Conservation (phyloP, 1,140 invertebrate genomes). For the Hyposmocoma kahamanoa region DNA sequence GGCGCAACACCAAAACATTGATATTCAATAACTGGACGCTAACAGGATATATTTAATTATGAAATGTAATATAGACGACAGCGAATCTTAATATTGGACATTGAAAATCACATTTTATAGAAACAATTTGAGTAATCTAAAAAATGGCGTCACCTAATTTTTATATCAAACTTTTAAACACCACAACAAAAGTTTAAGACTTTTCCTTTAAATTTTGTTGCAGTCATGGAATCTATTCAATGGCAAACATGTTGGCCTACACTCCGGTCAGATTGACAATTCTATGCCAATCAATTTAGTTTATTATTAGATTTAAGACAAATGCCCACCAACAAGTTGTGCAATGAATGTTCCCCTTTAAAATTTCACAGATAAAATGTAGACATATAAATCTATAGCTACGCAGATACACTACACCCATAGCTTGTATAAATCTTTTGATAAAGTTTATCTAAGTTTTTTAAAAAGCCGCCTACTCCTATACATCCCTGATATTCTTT, state of each 20-base stretch:
- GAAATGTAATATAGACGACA: slow-evolving; percentile 40
- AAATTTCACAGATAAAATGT: slow-evolving; percentile 15
- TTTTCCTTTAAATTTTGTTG: too few species aligned
- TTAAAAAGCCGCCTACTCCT: slow-evolving; percentile 55
- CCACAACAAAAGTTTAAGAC: not conserved
- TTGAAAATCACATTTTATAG: slow-evolving; percentile 45
- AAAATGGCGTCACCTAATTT: slow-evolving; percentile 32
- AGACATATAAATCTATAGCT: slow-evolving; percentile 28
- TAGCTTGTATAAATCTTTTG: slow-evolving; percentile 56
- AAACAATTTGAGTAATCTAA: slow-evolving; percentile 41
- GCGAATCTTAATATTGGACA: slow-evolving; percentile 60
- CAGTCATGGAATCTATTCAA: too few species aligned
- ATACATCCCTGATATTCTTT: slow-evolving; percentile 56
- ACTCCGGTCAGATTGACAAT: too few species aligned
- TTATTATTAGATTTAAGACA: too few species aligned
- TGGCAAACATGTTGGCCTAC: too few species aligned
- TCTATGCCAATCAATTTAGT: too few species aligned
- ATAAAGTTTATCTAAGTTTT: slow-evolving; percentile 52
- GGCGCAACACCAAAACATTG: slow-evolving; percentile 29
- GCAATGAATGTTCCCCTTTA: slow-evolving; percentile 9
- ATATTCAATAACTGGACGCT: slow-evolving; percentile 45
- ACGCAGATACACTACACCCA: slow-evolving; percentile 50
- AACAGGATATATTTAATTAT: slow-evolving; percentile 32
- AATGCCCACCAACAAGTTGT: too few species aligned
- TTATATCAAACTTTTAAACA: not conserved